Conservation (phyloP, 2,888 invertebrate species). For the Callosobruchus maculatus region DNA sequence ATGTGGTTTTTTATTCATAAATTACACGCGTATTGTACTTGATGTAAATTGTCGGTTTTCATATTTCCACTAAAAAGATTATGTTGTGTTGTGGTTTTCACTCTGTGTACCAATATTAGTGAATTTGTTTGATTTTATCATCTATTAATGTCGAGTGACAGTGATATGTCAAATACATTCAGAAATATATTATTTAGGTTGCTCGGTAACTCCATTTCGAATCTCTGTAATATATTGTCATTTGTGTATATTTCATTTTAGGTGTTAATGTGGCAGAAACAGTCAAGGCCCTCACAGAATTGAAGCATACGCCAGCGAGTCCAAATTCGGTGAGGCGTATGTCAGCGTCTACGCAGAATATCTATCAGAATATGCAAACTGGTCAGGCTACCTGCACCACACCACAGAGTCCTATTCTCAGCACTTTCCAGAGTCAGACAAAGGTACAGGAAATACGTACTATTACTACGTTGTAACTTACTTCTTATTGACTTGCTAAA, state of each 20-base stretch:
- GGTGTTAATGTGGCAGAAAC: conserved; percentile 78
- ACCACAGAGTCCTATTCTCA: conserved; percentile 36
- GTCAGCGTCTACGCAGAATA: conserved; percentile 42
- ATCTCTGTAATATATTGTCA: too few relatives aligned
- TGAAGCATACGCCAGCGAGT: conserved; percentile 83
- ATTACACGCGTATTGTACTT: too few relatives aligned
- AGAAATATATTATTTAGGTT: not conserved
- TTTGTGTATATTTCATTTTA: conserved; percentile 10
- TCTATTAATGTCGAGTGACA: not conserved
- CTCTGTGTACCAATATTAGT: too few relatives aligned
- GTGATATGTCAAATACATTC: not conserved
- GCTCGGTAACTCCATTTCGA: not conserved
- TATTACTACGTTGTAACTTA: too few relatives aligned
- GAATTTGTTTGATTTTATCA: not conserved
- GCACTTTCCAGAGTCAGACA: conserved; percentile 43
- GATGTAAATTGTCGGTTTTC: too few relatives aligned
- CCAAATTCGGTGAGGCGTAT: conserved; percentile 68
- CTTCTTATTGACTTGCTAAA: too few relatives aligned
- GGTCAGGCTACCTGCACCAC: not conserved
- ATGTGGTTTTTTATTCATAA: not conserved
- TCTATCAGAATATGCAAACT: conserved; percentile 33
- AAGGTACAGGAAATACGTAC: conserved; percentile 17
- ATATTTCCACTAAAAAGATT: too few relatives aligned
- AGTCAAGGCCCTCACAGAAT: conserved; percentile 78
- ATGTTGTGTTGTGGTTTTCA: too few relatives aligned